These are phyloP conservation scores for Eremobia ochroleuca DNA, from an alignment of 2,888 invertebrate species.

Conservation along the genomic window DNA sequence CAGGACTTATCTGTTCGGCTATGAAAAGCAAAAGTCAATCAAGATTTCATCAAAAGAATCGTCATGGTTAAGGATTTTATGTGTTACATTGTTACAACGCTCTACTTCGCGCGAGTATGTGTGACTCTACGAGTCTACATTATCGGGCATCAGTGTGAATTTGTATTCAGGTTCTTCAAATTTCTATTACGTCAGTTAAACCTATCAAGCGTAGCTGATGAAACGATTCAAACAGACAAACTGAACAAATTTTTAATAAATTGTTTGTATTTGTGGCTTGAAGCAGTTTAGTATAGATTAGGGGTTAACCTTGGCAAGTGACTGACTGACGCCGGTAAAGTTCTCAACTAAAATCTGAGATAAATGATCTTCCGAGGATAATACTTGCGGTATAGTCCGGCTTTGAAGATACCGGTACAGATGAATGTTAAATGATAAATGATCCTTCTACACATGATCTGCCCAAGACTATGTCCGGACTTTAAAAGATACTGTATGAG, in stretches of 20 bases:
- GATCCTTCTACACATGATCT: too few relatives aligned
- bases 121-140: constrained; percentile 27
- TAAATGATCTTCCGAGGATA: not conserved
- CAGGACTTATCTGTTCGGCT: constrained; percentile 7
- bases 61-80: constrained; percentile 74
- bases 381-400: not conserved
- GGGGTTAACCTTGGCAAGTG: not conserved
- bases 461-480: too few relatives aligned
- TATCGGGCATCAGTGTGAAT: constrained; percentile 33
- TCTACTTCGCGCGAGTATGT: constrained; percentile 66
- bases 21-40: constrained; percentile 46
- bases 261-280: not conserved
- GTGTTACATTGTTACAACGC: constrained; percentile 69
- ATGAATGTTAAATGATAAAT: too few relatives aligned
- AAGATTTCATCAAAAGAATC: constrained; percentile 69
- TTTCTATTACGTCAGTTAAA: constrained; percentile 15
- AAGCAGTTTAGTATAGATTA: too few relatives aligned
- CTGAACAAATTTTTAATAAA: not conserved
- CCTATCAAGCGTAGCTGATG: constrained; percentile 8
- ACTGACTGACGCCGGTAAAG: not conserved
- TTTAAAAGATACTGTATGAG: too few relatives aligned
- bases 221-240: not conserved
- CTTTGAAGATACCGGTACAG: too few relatives aligned
- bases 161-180: constrained; percentile 26
- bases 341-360: not conserved